Evolutionary conservation across 2,888 invertebrate species (phyloP), one percentile per base, ranked within the genome.

Genomic region (Emmelina monodactyla): DNA sequence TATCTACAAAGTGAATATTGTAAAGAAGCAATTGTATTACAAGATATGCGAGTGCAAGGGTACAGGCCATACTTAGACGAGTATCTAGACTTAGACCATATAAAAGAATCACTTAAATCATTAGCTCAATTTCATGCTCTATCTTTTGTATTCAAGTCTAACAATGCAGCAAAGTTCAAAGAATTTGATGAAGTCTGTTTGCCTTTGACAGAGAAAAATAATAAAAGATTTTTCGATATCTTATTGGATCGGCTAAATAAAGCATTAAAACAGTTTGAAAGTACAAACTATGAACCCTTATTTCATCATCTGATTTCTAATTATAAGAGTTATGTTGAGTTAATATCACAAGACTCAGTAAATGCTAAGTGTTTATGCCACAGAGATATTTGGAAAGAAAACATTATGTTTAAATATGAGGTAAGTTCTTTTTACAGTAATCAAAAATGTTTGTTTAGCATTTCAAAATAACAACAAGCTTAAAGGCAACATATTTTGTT

Each of bases 381-480:
- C 48, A 76, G 76, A 15, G 79, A 79, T 50, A 63, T 75, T 22
- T 79, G 79, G 79, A 78, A 76, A 46, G 78, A 76, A 50, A 79
- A 79, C 42, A 60, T 78, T 35, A 48, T 79, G 13, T 79, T 58
- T 50, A 62, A 66, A 46, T 75, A 76, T 56, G 44, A 67, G 64
- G 76, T 73, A 50, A 38, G 37, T 36, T 4, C 2, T 7, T 29
- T 12, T 28, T 28, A n/a, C 4, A 19, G 19, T 19, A 6, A 6
- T 6, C 19, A 5, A 19, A 19, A 19, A 6, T 19, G 5, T 19
- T 19, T 19, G 5, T 9, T 19, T 9, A 5, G 5, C 9, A 9
- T 19, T 19, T 9, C 9, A 19, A 19, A 19, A 19, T 5, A 6
- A 9, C n/a, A n/a, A n/a, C n/a, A n/a, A n/a, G n/a, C n/a, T n/a